phyloP scores from a whole-genome alignment of 2,113 vertebrate genomes.

The Bubo scandiacus region DNA sequence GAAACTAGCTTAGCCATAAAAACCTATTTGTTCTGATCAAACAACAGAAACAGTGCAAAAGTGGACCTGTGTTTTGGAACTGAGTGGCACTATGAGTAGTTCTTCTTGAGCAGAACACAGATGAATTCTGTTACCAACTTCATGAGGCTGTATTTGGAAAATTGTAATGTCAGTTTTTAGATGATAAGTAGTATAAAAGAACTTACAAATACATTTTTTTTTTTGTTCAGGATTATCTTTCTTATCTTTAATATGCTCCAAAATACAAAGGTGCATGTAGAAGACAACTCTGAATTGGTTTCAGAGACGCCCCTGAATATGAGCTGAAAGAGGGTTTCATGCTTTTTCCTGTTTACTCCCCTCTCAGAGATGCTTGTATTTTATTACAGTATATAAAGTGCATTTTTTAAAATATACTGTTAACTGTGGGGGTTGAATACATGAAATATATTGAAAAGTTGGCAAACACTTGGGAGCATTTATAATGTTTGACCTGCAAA shows the following conservation, averaged over 20 bases:
- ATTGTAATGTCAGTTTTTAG: background rate
- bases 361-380: background rate
- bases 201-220: background rate
- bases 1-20: background rate
- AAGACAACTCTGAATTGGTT: background rate
- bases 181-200: background rate
- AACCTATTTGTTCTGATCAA: background rate
- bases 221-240: background rate
- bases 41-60: background rate
- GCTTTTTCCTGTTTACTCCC: background rate
- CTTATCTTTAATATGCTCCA: background rate
- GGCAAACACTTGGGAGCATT: background rate
- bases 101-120: background rate
- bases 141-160: background rate
- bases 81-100: background rate
- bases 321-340: background rate
- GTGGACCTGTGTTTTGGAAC: background rate
- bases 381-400: background rate
- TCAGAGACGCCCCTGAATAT: background rate
- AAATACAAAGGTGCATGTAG: background rate
- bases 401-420: background rate
- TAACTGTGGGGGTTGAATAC: background rate
- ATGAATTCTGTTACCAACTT: rapidly evolving
- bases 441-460: background rate
- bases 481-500: background rate